Evolutionary conservation across 2,888 invertebrate genomes (phyloP).

Genomic region (Chrysomela aeneicollis): DNA sequence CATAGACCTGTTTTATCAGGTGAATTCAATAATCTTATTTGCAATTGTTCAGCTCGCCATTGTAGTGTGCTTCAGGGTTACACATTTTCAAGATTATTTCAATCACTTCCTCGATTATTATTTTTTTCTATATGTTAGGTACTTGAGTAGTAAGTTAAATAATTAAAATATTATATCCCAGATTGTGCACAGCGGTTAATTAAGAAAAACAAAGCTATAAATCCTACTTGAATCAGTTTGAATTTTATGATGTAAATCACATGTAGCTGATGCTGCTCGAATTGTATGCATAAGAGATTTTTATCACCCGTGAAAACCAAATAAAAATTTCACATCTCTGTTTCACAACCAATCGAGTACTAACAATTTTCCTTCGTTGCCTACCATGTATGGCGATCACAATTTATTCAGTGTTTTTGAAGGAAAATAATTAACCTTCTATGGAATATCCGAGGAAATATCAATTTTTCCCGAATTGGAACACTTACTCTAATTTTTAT

Average conservation of each 20-base stretch:
- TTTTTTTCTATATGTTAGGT: neutral
- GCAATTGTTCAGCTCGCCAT: neutral
- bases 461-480: too few relatives aligned
- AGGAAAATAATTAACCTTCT: too few relatives aligned
- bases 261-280: neutral
- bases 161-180: neutral
- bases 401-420: too few relatives aligned
- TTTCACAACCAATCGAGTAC: neutral
- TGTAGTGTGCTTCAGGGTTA: neutral
- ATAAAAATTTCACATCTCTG: neutral
- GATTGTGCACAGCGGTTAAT: neutral
- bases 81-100: neutral
- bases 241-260: neutral
- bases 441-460: too few relatives aligned
- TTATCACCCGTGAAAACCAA: neutral
- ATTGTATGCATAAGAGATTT: neutral
- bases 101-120: neutral
- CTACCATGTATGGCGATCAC: too few relatives aligned
- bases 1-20: slow-evolving; percentile 3
- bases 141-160: neutral
- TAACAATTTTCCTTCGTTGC: neutral
- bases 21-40: slow-evolving; percentile 5
- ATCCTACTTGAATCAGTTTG: neutral
- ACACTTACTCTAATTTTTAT: too few relatives aligned
- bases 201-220: neutral